These are phyloP conservation scores for Salvelinus fontinalis DNA, from an alignment of 2,113 vertebrate genomes.

Conservation along the genomic window DNA sequence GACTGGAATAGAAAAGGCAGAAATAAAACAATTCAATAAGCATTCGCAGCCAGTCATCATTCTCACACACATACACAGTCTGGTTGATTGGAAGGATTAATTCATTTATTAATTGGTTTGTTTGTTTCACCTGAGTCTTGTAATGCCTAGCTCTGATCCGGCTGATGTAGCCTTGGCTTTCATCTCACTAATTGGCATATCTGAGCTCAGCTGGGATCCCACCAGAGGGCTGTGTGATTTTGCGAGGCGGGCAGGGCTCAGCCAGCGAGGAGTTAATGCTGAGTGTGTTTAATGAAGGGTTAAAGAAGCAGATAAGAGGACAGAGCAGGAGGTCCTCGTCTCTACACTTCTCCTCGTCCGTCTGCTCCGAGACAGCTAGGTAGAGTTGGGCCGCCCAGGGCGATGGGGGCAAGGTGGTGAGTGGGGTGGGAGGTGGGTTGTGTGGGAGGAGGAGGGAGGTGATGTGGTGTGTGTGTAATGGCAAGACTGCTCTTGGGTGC, in stretches of 20 bases:
- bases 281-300: slow-evolving; percentile 11
- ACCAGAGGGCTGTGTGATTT: slow-evolving; percentile 31
- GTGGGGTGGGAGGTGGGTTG: background rate
- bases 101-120: slow-evolving; percentile 38
- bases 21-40: too few relatives aligned
- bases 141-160: slow-evolving; percentile 32
- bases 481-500: too few relatives aligned
- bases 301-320: slow-evolving; percentile 35
- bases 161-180: slow-evolving; percentile 52
- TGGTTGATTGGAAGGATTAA: slow-evolving; percentile 32
- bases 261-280: background rate
- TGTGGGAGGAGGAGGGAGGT: background rate
- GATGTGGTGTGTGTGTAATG: background rate
- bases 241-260: background rate
- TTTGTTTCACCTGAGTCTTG: slow-evolving; percentile 54
- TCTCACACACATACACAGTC: slow-evolving; percentile 27
- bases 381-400: too few relatives aligned
- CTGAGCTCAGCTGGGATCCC: slow-evolving; percentile 43
- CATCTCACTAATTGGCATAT: slow-evolving; percentile 55
- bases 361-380: too few relatives aligned
- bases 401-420: too few relatives aligned
- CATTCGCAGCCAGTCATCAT: too few relatives aligned
- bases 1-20: too few relatives aligned
- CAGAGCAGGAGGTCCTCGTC: slow-evolving; percentile 7
- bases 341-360: background rate